Conservation (phyloP, 2,888 invertebrate species). For the Polyommatus icarus region DNA sequence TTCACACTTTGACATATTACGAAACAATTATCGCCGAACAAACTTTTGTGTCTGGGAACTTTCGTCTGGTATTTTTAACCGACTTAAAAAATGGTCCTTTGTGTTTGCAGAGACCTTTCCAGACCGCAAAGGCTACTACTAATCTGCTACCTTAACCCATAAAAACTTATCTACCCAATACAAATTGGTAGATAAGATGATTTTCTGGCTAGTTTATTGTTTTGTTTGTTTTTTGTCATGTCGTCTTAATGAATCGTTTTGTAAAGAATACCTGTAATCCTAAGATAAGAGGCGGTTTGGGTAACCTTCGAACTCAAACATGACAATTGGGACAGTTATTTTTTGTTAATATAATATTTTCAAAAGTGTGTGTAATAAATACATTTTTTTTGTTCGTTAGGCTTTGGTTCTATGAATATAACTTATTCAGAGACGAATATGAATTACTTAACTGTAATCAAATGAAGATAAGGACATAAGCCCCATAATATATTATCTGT, state of each 20-base stretch:
- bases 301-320: background rate
- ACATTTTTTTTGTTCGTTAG: too few species aligned
- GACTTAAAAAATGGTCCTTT: constrained; percentile 27
- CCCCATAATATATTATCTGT: too few species aligned
- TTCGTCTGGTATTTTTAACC: constrained; percentile 51
- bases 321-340: too few species aligned
- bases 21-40: constrained; percentile 67
- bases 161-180: constrained; percentile 32
- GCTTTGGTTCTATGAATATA: too few species aligned
- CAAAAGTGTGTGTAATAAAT: too few species aligned
- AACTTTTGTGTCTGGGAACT: constrained; percentile 45
- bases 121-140: constrained; percentile 41
- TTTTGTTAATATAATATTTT: too few species aligned
- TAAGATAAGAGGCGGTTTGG: background rate
- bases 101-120: background rate
- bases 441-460: too few species aligned
- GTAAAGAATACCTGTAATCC: constrained; percentile 23
- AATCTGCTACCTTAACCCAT: constrained; percentile 41
- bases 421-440: too few species aligned
- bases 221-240: constrained; percentile 8
- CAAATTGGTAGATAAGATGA: constrained; percentile 18
- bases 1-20: constrained; percentile 68
- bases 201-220: background rate
- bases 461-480: too few species aligned
- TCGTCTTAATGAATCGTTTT: background rate